Base-by-base conservation (phyloP, 2,113 vertebrate genomes). In the Desmodus rotundus region DNA sequence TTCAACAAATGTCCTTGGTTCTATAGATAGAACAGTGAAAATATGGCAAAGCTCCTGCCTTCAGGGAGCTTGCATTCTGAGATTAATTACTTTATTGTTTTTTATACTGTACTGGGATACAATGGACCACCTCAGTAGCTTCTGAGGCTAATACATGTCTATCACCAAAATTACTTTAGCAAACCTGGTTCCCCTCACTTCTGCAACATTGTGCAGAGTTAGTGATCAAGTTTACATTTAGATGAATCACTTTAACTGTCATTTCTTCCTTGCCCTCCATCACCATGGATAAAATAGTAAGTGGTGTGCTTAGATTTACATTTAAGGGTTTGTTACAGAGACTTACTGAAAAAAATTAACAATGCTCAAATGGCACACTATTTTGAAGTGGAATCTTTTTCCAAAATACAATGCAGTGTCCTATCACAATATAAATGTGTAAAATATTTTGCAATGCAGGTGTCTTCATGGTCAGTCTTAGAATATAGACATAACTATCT, bases 271-370 rank as follows among this genome's bases (percentile, higher is more conserved):
- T 87, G 33, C 38, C 14, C 17, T 95, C 67, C 65, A 63, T 96
- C 88, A 89, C 58, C 43, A 56, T 43, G 33, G 50, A 76, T 68
- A 43, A 85, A 87, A 89, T 31, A 73, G 7, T 86, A 96, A 81
- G 24, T 33, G 10, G n/a, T 22, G 6, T 50, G 14, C 36, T 77
- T 91, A 54, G 20, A 67, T 68, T 9, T 3, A 68, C 28, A 95
- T 74, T 83, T 93, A 95, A 95, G 4, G 22, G 14, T 89, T 87
- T 93, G 20, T 88, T 93, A 93, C 15, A 86, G 61, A 94, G 63
- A 95, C 41, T 78, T 87, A 31, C 4, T 45, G 7, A 28, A 45
- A 33, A 68, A 84, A 86, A 63, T 74, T 6, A 67, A 31, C 26
- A 73, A 65, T 70, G 45, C 2, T 65, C 15, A 91, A 88, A 85